Conservation (phyloP, 2,113 vertebrate species). For the Chaetodon auriga region DNA sequence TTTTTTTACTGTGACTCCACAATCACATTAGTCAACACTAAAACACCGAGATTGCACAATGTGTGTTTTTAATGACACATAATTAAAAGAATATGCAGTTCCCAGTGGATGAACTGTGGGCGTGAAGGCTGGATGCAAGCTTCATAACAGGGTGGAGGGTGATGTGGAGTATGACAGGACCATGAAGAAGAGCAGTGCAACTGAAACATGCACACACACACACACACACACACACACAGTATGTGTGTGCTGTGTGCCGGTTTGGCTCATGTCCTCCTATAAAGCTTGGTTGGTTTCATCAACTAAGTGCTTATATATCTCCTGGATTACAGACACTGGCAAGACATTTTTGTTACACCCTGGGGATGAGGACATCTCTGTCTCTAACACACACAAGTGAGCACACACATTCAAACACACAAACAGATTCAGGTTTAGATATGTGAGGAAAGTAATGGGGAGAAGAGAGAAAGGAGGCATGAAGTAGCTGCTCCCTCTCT, state of each 20-base stretch:
- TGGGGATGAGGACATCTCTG: constrained; percentile 63
- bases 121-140: background rate
- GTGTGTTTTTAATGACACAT: background rate
- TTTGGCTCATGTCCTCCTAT: constrained; percentile 14
- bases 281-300: constrained; percentile 62
- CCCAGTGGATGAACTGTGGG: background rate
- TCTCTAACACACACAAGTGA: constrained; percentile 1
- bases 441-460: constrained; percentile 15
- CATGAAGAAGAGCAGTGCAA: background rate
- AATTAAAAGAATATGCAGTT: background rate
- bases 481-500: background rate
- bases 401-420: background rate
- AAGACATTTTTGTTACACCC: constrained; percentile 50
- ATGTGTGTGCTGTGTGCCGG: background rate
- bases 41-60: background rate
- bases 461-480: background rate
- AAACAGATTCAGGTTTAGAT: constrained; percentile 15
- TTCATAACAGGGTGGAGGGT: background rate
- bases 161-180: background rate
- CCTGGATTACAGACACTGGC: constrained; percentile 54
- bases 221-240: background rate
- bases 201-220: background rate
- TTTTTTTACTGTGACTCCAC: background rate
- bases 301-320: constrained; percentile 79
- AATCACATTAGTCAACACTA: background rate